A percentile compares a stretch with the other conserved stretches of the same genome.
Evolutionary conservation across 2,113 vertebrate species (phyloP).

Genomic region (Zapus hudsonius): DNA sequence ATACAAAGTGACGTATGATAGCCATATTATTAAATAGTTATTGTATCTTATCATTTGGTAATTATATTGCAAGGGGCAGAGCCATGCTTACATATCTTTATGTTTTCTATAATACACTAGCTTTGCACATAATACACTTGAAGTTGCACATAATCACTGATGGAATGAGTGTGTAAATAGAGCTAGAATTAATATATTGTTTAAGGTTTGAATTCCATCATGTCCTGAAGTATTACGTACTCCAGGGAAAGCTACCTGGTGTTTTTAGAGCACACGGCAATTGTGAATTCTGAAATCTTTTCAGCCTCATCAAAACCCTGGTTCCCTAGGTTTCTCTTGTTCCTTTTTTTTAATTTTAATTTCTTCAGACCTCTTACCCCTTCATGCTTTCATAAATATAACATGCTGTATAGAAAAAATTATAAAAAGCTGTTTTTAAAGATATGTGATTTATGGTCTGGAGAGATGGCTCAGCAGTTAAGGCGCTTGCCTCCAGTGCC

Average conservation of each 20-base stretch:
- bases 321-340: background rate
- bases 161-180: constrained; percentile 67
- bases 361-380: background rate
- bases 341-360: constrained; percentile 50
- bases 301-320: constrained; percentile 61
- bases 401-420: constrained; percentile 10
- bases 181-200: constrained; percentile 67
- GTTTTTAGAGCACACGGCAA: constrained; percentile 67
- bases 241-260: constrained; percentile 60
- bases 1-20: background rate
- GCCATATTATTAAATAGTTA: background rate
- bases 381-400: constrained; percentile 46
- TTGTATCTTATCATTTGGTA: constrained; percentile 7
- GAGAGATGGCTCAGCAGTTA: too few relatives aligned
- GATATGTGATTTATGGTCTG: too few relatives aligned
- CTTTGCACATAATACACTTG: constrained; percentile 27
- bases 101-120: background rate
- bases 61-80: background rate
- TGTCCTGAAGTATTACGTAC: background rate
- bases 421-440: constrained; percentile 37
- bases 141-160: constrained; percentile 49
- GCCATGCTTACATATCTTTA: background rate
- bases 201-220: constrained; percentile 68
- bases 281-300: constrained; percentile 48
- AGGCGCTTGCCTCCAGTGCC: too few relatives aligned